Evolutionary conservation across 2,113 vertebrate genomes (phyloP), one percentile per base, ranked within the genome.

Genomic region (Pelmatolapia mariae): DNA sequence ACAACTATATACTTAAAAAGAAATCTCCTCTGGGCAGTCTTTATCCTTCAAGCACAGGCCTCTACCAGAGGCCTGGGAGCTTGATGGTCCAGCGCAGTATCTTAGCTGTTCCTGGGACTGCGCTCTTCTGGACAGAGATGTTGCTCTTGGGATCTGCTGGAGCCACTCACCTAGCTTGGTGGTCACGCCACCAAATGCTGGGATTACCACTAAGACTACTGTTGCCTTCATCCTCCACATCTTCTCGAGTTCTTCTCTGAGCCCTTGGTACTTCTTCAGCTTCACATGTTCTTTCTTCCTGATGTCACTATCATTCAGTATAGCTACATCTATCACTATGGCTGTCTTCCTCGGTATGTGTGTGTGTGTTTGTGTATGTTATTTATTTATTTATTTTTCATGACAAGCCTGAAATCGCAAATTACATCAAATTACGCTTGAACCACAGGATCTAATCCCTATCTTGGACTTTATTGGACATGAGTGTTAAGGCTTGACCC

Each of bases 391-490:
- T 66, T 38, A 3, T 38, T 66, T 82, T 91, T 53, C 19, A 84
- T 22, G 40, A 82, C 18, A 50, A 45, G 59, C 29, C 19, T 82
- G 33, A 66, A 66, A 38, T 38, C 19, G 15, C 4, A 66, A 79
- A 73, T 36, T 5, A 31, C 81, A 18, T 24, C 56, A 54, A 66
- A 29, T 61, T 82, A 66, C 33, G 43, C 47, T 18, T 80, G 80
- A 36, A 36, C 36, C 82, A 57, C 57, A 61, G 59, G 22, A 87
- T 82, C 57, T 59, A 6, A 81, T 92, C 31, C 45, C 82, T 83
- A 83, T 22, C 53, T 61, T 90, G 83, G 86, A 83, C 38, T 87
- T 90, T 89, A 81, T 59, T 87, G 87, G 59, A 88, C 66, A 91
- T 87, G 83, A 89, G 89, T 84, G 31, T 86, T 16, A 78, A 68